Conservation (phyloP, 2,888 invertebrate species). For the Alsophila aescularia region DNA sequence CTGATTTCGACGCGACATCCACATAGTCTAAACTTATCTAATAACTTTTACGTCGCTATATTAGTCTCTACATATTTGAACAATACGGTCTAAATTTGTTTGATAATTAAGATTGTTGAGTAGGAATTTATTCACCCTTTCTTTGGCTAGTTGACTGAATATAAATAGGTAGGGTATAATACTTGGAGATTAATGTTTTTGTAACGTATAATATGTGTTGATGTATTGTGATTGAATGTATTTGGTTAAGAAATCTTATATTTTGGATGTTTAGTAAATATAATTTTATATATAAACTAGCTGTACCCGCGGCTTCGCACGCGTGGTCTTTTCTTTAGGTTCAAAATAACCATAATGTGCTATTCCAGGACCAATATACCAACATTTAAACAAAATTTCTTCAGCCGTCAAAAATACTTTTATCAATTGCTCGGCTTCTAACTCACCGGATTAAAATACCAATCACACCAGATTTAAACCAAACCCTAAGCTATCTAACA, state of each 20-base stretch:
- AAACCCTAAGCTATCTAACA: too few species aligned
- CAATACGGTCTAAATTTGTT: conserved; percentile 7
- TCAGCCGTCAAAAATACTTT: too few species aligned
- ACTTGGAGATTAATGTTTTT: conserved; percentile 70
- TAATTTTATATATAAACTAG: too few species aligned
- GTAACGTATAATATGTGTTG: conserved; percentile 37
- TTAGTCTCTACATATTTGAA: conserved; percentile 2
- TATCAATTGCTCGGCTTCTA: too few species aligned
- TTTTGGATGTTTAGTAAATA: too few species aligned
- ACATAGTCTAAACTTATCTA: conserved; percentile 7
- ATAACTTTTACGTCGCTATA: neutral
- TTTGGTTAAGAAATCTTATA: conserved; percentile 1
- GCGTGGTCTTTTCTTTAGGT: too few species aligned
- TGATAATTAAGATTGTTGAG: conserved; percentile 6
- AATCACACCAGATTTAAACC: too few species aligned
- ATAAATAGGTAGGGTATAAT: conserved; percentile 77
- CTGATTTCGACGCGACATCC: conserved; percentile 69
- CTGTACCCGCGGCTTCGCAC: too few species aligned
- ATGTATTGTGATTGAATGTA: conserved; percentile 32
- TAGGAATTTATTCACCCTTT: conserved; percentile 77
- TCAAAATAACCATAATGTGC: too few species aligned
- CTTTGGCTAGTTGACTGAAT: conserved; percentile 76
- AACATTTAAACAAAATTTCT: too few species aligned
- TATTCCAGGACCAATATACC: too few species aligned
- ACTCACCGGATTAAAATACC: too few species aligned